phyloP scores from a whole-genome alignment of 2,888 invertebrate genomes.

The Tipula confusa region DNA sequence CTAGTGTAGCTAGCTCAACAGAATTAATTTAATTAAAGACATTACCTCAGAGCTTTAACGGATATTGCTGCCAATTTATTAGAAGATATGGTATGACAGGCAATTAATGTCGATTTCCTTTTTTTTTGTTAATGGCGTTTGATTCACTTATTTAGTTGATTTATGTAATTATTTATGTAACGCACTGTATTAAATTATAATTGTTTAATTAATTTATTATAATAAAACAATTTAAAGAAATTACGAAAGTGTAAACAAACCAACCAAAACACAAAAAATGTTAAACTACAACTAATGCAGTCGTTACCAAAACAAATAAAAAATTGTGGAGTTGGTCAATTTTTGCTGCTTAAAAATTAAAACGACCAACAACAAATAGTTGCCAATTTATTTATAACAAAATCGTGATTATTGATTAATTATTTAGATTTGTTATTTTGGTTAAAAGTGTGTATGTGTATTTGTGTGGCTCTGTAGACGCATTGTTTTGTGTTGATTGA shows the following conservation, averaged over 20 bases:
- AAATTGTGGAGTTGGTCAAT: background rate
- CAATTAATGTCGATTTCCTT: no score
- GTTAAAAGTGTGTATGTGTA: background rate
- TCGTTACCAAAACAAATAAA: background rate
- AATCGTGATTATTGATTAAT: background rate
- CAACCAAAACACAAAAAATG: no score
- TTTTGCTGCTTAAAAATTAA: background rate
- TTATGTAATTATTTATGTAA: background rate
- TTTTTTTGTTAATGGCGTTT: no score
- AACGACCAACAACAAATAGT: background rate
- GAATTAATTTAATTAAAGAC: no score
- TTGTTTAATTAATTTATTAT: background rate
- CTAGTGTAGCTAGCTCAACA: no score
- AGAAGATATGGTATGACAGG: no score
- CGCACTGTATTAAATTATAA: background rate
- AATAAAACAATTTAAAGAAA: background rate
- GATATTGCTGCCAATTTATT: no score
- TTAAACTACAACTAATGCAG: background rate
- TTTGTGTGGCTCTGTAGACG: background rate
- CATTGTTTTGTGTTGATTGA: no score
- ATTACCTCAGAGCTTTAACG: no score
- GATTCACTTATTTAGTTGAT: no score
- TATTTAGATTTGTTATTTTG: background rate
- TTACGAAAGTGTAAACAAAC: background rate
- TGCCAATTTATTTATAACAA: background rate